phyloP scores from a whole-genome alignment of 2,888 invertebrate genomes.

The Ectropis crepuscularia region DNA sequence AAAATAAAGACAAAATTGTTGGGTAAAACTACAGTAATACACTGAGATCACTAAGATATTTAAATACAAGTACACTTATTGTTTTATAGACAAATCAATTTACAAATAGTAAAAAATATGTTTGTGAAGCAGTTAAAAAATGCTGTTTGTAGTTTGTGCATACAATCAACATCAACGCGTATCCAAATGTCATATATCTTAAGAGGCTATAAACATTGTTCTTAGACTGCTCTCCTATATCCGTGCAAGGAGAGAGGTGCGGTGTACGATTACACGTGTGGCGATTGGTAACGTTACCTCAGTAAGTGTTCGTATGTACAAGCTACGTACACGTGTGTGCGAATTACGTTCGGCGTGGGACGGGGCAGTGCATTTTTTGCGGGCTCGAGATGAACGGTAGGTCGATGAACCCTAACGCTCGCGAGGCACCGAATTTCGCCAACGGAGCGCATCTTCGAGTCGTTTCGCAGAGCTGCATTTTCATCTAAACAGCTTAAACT shows the following conservation, averaged over 20 bases:
- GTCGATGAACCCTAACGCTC: slow-evolving; percentile 73
- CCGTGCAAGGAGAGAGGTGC: slow-evolving; percentile 67
- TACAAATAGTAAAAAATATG: background rate
- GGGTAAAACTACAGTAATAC: no score
- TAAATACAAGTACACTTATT: no score
- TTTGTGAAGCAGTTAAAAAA: background rate
- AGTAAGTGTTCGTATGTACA: slow-evolving; percentile 58
- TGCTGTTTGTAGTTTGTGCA: background rate
- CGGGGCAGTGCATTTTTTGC: slow-evolving; percentile 83
- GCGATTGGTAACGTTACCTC: slow-evolving; percentile 70
- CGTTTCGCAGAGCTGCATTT: slow-evolving; percentile 41
- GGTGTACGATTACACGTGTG: slow-evolving; percentile 68
- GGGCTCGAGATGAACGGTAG: slow-evolving; percentile 75
- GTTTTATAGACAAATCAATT: no score
- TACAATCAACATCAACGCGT: slow-evolving; percentile 27
- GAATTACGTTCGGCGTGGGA: slow-evolving; percentile 79
- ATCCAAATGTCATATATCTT: slow-evolving; percentile 47
- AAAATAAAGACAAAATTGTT: no score
- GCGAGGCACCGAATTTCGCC: slow-evolving; percentile 76
- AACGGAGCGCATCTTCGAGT: slow-evolving; percentile 72
- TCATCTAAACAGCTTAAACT: slow-evolving; percentile 25
- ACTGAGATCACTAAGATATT: no score
- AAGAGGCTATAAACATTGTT: slow-evolving; percentile 63
- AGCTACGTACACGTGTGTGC: slow-evolving; percentile 65
- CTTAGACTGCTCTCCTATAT: slow-evolving; percentile 62